Evolutionary conservation across 2,113 vertebrate genomes (phyloP), one percentile per base, ranked within the genome.

Genomic region (Gnathonemus echidnorhynchus): DNA sequence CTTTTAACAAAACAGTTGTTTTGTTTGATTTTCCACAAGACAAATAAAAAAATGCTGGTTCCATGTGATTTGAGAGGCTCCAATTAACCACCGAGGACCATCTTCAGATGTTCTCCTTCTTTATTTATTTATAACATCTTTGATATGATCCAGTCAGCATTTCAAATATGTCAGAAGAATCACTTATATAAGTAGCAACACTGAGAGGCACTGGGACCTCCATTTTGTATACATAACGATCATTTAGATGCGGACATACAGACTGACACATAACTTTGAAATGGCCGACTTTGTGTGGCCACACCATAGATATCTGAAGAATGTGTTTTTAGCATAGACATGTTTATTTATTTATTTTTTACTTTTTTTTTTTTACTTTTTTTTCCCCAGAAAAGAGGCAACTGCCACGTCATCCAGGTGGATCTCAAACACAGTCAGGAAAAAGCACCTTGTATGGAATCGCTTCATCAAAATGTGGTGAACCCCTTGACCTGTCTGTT

Each of bases 111-210:
- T 86, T 86, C n/a, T 84, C 88, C 42, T 53, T 74, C 45, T 90
- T 89, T 88, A 58, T 89, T 80, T 42, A 80, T 49, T 80, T 42
- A 80, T 49, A 89, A 89, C 56, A 50, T 70, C 24, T 48, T 88
- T 13, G 19, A 66, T 86, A 88, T 53, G 58, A 62, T 89, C 62
- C 88, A 85, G 52, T 90, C 87, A 90, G 74, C 87, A 89, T 86
- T 89, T 85, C 90, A 90, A 53, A 88, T 90, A 70, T 90, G 70
- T 80, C 90, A 90, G 77, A 85, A 88, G 45, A 83, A 90, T 31
- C 86, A 88, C 86, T 42, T 66, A 80, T 88, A 83, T 88, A 90
- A 90, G 80, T 87, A 90, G 86, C 66, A 80, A 88, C 62, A 86
- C 58, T 53, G 88, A 88, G 48, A 42, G 42, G 17, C 49, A 24